Percentiles rank a stretch among this genome's conserved stretches.
phyloP scores from a whole-genome alignment of 2,888 invertebrate species.

The Caenorhabditis doughertyi region DNA sequence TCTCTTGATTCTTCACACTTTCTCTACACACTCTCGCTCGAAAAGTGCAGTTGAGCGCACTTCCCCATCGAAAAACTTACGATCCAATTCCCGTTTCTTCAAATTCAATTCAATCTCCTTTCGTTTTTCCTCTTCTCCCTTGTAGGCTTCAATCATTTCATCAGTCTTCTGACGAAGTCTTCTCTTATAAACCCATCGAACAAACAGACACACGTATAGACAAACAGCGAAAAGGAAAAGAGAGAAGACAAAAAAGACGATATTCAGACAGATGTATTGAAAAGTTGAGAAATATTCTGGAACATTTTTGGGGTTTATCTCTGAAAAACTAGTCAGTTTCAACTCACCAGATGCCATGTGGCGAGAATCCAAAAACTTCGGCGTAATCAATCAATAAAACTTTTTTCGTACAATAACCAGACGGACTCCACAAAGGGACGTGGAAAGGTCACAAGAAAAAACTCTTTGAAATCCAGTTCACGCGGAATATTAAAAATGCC shows the following conservation, averaged over 20 bases:
- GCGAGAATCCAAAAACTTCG: too few relatives aligned
- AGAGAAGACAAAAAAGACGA: slow-evolving; percentile 56
- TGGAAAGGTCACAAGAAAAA: too few relatives aligned
- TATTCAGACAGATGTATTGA: slow-evolving; percentile 56
- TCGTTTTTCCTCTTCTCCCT: slow-evolving; percentile 42
- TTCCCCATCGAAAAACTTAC: slow-evolving; percentile 2
- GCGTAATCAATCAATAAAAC: too few relatives aligned
- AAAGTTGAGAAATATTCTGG: slow-evolving; percentile 53
- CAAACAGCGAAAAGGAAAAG: slow-evolving; percentile 54
- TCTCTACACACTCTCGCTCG: too few relatives aligned
- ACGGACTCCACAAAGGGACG: too few relatives aligned
- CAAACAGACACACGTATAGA: slow-evolving; percentile 55
- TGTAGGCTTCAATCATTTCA: slow-evolving; percentile 55
- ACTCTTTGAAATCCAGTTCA: too few relatives aligned
- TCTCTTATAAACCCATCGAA: slow-evolving; percentile 62
- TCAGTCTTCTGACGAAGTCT: slow-evolving; percentile 57
- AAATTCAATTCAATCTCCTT: slow-evolving; percentile 46
- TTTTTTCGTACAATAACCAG: too few relatives aligned
- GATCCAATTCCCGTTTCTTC: slow-evolving; percentile 39
- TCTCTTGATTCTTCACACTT: too few relatives aligned
- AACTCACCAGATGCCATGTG: slow-evolving; percentile 5
- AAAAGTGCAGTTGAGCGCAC: neutral
- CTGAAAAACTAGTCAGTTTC: too few relatives aligned
- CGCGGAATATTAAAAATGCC: too few relatives aligned
- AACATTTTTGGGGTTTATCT: neutral